phyloP scores from a whole-genome alignment of 1,140 invertebrate genomes.

The Cydia pomonella region DNA sequence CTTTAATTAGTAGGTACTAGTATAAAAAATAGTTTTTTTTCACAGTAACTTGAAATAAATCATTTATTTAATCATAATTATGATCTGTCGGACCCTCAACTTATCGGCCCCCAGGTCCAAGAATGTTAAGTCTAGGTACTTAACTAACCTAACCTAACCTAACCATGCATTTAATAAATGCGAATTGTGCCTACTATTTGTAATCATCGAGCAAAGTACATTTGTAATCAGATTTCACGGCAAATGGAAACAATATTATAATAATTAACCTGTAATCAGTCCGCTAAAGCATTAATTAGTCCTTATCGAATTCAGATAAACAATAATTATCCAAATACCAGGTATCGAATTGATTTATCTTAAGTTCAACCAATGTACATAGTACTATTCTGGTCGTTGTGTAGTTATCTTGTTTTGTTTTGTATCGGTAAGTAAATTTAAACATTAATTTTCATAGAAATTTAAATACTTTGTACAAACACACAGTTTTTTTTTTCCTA shows the following conservation, averaged over 20 bases:
- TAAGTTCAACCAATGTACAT: not conserved
- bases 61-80: no score
- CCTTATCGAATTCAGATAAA: constrained; percentile 23
- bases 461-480: not conserved
- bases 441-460: not conserved
- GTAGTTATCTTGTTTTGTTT: constrained; percentile 7
- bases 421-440: not conserved
- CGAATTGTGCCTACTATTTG: not conserved
- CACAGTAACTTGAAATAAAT: no score
- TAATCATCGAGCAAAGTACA: not conserved
- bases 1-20: no score
- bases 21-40: no score
- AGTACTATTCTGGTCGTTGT: constrained; percentile 7
- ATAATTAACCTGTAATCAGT: constrained; percentile 4
- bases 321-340: not conserved
- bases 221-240: constrained; percentile 4
- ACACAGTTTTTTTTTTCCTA: no score
- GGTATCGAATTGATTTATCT: constrained; percentile 6
- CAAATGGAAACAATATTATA: not conserved
- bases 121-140: no score
- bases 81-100: no score
- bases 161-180: not conserved
- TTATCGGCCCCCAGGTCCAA: no score
- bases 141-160: no score
- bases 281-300: not conserved